phyloP scores from a whole-genome alignment of 2,797 vertebrate species.

The Ammospiza maritima region DNA sequence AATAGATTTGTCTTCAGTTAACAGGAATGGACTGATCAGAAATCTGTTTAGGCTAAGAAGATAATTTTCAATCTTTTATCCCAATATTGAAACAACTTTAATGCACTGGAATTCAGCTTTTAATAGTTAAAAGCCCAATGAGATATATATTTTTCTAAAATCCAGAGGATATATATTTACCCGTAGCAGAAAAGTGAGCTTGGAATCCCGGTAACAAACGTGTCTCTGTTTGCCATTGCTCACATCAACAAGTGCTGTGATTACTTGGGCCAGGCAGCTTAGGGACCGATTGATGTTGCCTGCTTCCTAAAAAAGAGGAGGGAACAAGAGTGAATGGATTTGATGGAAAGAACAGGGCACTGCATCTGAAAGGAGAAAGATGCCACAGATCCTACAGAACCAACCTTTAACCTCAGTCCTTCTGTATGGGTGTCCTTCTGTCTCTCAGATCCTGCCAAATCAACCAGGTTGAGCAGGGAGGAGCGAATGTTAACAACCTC shows the following conservation, averaged over 20 bases:
- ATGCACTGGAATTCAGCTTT: background rate
- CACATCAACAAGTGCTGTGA: constrained; percentile 93
- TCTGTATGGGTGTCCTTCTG: constrained; percentile 94
- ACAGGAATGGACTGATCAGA: background rate
- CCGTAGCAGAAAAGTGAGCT: constrained; percentile 93
- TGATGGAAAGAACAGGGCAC: background rate
- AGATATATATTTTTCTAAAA: background rate
- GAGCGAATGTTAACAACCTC: constrained; percentile 92
- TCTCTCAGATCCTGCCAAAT: constrained; percentile 94
- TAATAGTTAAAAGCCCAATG: background rate
- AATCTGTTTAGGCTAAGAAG: background rate
- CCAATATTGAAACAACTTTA: background rate
- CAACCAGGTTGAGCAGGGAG: constrained; percentile 93
- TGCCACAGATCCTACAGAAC: background rate
- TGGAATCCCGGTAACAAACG: constrained; percentile 94
- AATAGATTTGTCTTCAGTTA: background rate
- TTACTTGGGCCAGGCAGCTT: constrained; percentile 95
- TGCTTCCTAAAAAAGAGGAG: constrained; percentile 82
- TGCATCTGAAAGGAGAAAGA: background rate
- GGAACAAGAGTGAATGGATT: background rate
- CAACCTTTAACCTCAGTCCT: constrained; percentile 91
- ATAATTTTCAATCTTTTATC: background rate
- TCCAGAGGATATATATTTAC: constrained; percentile 72
- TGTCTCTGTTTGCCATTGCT: constrained; percentile 93
- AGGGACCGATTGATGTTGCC: constrained; percentile 95